Conservation (phyloP, 2,797 vertebrate species). For the Ceyx erithaca region DNA sequence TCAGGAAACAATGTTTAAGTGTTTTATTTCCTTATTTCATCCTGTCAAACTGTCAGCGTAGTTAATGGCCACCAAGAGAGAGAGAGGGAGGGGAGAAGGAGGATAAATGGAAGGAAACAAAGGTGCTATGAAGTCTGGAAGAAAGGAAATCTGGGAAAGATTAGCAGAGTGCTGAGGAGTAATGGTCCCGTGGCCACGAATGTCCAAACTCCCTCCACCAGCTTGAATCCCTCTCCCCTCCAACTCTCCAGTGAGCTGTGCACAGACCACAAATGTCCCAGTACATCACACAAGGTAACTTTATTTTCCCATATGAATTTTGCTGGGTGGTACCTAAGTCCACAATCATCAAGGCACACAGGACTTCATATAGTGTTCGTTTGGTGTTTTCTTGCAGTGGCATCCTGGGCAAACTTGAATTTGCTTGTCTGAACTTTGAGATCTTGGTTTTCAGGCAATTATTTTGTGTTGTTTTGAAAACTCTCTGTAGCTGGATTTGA, state of each 20-base stretch:
- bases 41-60: conserved; percentile 84
- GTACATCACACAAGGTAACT: rapidly evolving
- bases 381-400: neutral
- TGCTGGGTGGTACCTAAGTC: neutral
- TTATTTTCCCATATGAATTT: neutral
- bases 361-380: neutral
- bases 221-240: neutral
- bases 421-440: neutral
- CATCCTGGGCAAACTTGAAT: neutral
- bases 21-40: conserved; percentile 84
- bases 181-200: conserved; percentile 9
- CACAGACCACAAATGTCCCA: neutral
- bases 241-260: neutral
- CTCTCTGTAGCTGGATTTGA: neutral
- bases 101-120: conserved; percentile 71
- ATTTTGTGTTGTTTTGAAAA: neutral
- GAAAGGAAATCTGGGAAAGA: conserved; percentile 46
- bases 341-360: neutral
- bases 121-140: conserved; percentile 65
- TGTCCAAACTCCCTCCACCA: neutral
- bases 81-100: conserved; percentile 44
- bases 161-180: conserved; percentile 33
- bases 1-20: conserved; percentile 85
- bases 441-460: neutral
- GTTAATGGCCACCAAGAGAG: conserved; percentile 83